Percentiles rank a stretch among this genome's conserved stretches.
Conservation (phyloP, 2,888 invertebrate genomes). For the Cephus rjabovi region DNA sequence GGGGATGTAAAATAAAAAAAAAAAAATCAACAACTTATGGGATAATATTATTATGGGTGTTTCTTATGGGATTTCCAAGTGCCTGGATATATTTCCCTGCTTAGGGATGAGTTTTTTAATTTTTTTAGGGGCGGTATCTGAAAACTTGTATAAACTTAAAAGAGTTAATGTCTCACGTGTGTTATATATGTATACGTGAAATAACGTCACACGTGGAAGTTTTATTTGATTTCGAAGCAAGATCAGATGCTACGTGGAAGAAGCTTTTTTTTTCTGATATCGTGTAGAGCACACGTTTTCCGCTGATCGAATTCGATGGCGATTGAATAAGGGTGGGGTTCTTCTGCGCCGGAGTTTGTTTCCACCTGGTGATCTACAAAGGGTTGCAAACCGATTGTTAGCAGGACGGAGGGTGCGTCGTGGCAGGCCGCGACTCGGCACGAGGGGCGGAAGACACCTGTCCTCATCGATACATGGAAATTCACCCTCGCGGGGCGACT, state of each 20-base stretch:
- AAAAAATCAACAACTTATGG: not conserved
- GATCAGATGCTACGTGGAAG: not conserved
- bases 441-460: conserved; percentile 53
- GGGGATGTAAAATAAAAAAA: not conserved
- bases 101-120: no score
- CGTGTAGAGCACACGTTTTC: not conserved
- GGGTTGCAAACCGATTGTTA: conserved; percentile 18
- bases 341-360: not conserved
- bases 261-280: not conserved
- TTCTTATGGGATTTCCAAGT: not conserved
- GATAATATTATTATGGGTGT: not conserved
- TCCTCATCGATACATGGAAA: conserved; percentile 54
- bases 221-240: not conserved
- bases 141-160: not conserved
- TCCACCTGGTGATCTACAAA: not conserved
- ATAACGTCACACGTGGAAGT: not conserved
- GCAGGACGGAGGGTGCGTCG: conserved; percentile 58
- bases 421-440: conserved; percentile 63
- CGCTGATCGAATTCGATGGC: not conserved
- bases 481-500: conserved; percentile 60
- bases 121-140: not conserved
- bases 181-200: not conserved
- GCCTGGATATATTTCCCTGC: no score
- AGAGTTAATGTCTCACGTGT: not conserved
- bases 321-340: not conserved